Conservation (phyloP, 2,113 vertebrate species). For the Lota lota region DNA sequence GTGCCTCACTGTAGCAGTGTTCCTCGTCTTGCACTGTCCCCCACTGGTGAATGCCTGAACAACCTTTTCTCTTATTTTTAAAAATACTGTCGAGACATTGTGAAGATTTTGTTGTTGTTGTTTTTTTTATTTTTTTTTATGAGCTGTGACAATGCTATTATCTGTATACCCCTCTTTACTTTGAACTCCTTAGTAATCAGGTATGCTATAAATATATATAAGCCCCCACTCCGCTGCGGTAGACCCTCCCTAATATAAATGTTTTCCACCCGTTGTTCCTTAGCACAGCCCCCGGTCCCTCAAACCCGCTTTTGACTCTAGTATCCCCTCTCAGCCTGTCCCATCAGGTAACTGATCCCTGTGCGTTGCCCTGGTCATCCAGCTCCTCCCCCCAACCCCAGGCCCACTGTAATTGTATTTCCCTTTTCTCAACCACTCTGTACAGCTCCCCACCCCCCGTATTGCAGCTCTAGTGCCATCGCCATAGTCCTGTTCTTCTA, state of each 20-base stretch:
- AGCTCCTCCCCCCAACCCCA: not conserved
- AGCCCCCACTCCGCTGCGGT: too few species aligned
- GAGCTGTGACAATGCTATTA: slow-evolving; percentile 85
- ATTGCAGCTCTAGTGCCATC: slow-evolving; percentile 64
- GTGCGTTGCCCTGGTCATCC: not conserved
- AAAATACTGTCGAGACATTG: slow-evolving; percentile 86
- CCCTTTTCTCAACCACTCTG: slow-evolving; percentile 51
- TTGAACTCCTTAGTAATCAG: slow-evolving; percentile 76
- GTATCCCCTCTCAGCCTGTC: too few species aligned
- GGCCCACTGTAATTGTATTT: slow-evolving; percentile 33
- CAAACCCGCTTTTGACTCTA: too few species aligned
- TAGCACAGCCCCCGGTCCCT: too few species aligned
- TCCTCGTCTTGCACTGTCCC: slow-evolving; percentile 87
- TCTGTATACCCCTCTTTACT: slow-evolving; percentile 76
- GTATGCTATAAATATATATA: slow-evolving; percentile 68
- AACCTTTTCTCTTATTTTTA: slow-evolving; percentile 86
- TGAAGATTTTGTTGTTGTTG: slow-evolving; percentile 85
- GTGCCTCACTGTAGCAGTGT: slow-evolving; percentile 88
- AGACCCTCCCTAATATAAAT: too few species aligned
- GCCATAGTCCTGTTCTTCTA: slow-evolving; percentile 23
- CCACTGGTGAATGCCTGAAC: slow-evolving; percentile 82
- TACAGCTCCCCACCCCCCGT: slow-evolving; percentile 45
- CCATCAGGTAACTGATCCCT: too few species aligned
- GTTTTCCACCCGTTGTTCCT: too few species aligned
- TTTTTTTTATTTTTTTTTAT: slow-evolving; percentile 77